Base-by-base conservation (phyloP, 2,888 invertebrate genomes). In the Hylaea fasciaria region DNA sequence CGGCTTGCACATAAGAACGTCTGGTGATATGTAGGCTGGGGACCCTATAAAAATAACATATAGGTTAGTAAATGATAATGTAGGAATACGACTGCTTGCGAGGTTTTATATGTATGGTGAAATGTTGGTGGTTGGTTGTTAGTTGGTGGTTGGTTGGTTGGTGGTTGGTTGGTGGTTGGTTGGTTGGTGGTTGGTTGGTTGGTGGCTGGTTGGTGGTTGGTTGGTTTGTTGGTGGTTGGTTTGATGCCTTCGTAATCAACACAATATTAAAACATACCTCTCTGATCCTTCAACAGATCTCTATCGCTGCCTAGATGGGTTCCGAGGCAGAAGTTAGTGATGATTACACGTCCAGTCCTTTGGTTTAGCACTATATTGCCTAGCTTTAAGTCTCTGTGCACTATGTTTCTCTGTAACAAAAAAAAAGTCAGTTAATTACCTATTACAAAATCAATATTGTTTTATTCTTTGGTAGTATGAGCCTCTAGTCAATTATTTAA, bases 11-110 rank as follows among this genome's bases (percentile, higher is more conserved):
- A 94, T 93, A 4, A 96, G 86, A 7, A 96, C 96, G 81, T 96
- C 96, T 0, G 96, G 96, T 0, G 96, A 96, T 70, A 96, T 96
- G 81, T 96, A 96, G 0, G 96, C 96, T 0, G 96, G 96, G 0
- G 96, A 96, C 0, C 93, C 93, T 93, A 78, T 0, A 57, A 46
- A 14, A 16, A 32, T 29, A 41, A 49, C 12, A 41, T 39, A 40
- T 12, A 14, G 2, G 0, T 13, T 14, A 40, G 12, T 40, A 14
- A 39, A 39, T n/a, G 4, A n/a, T n/a, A n/a, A n/a, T n/a, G n/a
- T n/a, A n/a, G n/a, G n/a, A n/a, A n/a, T n/a, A n/a, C n/a, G n/a
- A n/a, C n/a, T n/a, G n/a, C n/a, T n/a, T n/a, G n/a, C n/a, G n/a
- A n/a, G n/a, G n/a, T n/a, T n/a, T n/a, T n/a, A n/a, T n/a, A n/a